A percentile compares a stretch with the other conserved stretches of the same genome.
phyloP scores from a whole-genome alignment of 2,797 vertebrate species.

The Sebastes ruberrimus region DNA sequence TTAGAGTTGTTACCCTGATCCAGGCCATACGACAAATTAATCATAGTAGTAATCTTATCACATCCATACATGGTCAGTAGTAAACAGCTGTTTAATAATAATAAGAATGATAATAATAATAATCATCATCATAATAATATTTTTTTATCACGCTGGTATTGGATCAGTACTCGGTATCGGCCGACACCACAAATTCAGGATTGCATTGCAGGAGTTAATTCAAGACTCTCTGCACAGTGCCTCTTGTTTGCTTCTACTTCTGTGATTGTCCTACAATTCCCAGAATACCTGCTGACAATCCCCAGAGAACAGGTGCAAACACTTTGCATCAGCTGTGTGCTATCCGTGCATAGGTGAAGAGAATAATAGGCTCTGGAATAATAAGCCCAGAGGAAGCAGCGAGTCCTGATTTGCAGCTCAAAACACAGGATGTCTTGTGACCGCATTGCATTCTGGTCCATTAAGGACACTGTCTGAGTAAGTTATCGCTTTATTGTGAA shows the following conservation, averaged over 20 bases:
- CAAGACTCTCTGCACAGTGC: neutral
- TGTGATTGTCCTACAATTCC: constrained; percentile 50
- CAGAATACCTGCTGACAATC: constrained; percentile 50
- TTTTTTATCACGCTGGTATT: neutral
- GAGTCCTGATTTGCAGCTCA: constrained; percentile 9
- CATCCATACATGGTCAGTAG: neutral
- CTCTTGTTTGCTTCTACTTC: constrained; percentile 31
- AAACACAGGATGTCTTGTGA: constrained; percentile 8
- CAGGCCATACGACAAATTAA: too few species aligned
- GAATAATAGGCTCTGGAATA: constrained; percentile 37
- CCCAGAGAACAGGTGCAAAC: constrained; percentile 41
- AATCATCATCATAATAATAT: neutral
- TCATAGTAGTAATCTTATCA: neutral
- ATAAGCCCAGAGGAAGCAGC: constrained; percentile 41
- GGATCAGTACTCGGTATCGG: neutral
- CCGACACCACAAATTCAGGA: neutral
- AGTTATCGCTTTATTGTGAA: neutral
- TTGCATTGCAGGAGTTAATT: neutral
- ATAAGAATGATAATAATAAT: neutral
- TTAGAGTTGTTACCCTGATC: neutral
- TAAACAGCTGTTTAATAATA: neutral
- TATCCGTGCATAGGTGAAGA: constrained; percentile 24
- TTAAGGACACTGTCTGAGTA: constrained; percentile 10
- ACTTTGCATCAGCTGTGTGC: constrained; percentile 42
- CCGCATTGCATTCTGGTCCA: constrained; percentile 21